These are phyloP conservation scores for Chydorus sphaericus DNA, from an alignment of 2,888 invertebrate genomes.

Conservation along the genomic window DNA sequence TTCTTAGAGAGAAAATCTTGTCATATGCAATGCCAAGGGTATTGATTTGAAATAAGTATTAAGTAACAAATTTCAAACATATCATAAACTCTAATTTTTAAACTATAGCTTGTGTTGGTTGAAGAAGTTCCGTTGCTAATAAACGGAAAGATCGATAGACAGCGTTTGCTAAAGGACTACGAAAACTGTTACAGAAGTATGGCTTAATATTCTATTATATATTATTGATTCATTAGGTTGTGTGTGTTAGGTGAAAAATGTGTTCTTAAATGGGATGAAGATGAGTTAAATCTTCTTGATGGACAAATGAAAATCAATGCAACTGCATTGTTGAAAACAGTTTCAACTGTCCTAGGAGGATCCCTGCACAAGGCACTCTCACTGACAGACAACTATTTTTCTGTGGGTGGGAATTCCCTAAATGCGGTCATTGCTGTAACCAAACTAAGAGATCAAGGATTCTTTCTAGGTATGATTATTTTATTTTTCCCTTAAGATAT, in stretches of 20 bases:
- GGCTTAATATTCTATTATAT: background rate
- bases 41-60: no score
- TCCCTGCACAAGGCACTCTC: conserved; percentile 42
- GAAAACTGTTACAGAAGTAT: conserved; percentile 16
- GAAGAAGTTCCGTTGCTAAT: conserved; percentile 61
- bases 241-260: background rate
- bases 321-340: conserved; percentile 56
- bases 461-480: no score
- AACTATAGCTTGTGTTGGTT: conserved; percentile 27
- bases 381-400: conserved; percentile 57
- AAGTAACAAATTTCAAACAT: no score
- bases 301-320: conserved; percentile 33
- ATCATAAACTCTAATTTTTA: no score
- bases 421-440: no score
- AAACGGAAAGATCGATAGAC: conserved; percentile 76
- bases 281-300: background rate
- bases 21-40: no score
- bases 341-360: conserved; percentile 45
- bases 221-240: background rate
- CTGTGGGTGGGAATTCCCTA: conserved; percentile 71
- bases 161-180: conserved; percentile 55
- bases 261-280: background rate
- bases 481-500: no score
- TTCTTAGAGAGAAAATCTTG: background rate
- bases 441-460: no score